These are phyloP conservation scores for Gasterosteus aculeatus DNA, from an alignment of 2,113 vertebrate species.

Conservation along the genomic window DNA sequence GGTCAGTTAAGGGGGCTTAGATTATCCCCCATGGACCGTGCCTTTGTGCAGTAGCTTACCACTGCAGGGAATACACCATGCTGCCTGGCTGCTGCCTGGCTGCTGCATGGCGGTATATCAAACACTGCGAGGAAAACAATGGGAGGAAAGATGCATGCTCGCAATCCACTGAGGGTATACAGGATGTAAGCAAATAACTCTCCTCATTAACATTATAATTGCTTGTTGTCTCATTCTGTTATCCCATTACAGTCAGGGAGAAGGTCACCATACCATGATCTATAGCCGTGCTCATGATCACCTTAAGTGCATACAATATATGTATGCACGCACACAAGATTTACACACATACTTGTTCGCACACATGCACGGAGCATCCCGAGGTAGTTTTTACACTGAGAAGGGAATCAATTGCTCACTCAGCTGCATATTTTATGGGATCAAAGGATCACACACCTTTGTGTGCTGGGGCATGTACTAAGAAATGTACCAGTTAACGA, in stretches of 20 bases:
- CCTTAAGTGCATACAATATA: neutral
- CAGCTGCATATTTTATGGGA: constrained; percentile 59
- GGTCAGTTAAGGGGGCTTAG: constrained; percentile 48
- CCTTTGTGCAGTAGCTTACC: constrained; percentile 39
- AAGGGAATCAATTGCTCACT: constrained; percentile 69
- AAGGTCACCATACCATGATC: constrained; percentile 61
- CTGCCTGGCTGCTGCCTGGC: constrained; percentile 42
- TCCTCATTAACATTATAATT: constrained; percentile 73
- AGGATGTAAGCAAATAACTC: constrained; percentile 61
- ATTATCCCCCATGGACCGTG: constrained; percentile 32
- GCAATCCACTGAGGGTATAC: constrained; percentile 37
- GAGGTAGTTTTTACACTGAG: constrained; percentile 38
- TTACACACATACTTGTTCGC: neutral
- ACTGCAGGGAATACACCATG: constrained; percentile 51
- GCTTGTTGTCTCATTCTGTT: constrained; percentile 36
- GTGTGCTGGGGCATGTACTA: constrained; percentile 56
- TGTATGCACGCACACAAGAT: neutral
- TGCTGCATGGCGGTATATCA: constrained; percentile 66
- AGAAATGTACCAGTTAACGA: constrained; percentile 67
- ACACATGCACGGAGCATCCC: neutral
- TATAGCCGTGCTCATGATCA: constrained; percentile 17
- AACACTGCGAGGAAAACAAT: constrained; percentile 55
- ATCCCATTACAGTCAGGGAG: constrained; percentile 55
- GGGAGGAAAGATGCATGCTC: constrained; percentile 26
- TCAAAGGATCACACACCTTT: constrained; percentile 69